These are phyloP conservation scores for Medauroidea extradentata DNA, from an alignment of 1,140 invertebrate species.

Conservation along the genomic window DNA sequence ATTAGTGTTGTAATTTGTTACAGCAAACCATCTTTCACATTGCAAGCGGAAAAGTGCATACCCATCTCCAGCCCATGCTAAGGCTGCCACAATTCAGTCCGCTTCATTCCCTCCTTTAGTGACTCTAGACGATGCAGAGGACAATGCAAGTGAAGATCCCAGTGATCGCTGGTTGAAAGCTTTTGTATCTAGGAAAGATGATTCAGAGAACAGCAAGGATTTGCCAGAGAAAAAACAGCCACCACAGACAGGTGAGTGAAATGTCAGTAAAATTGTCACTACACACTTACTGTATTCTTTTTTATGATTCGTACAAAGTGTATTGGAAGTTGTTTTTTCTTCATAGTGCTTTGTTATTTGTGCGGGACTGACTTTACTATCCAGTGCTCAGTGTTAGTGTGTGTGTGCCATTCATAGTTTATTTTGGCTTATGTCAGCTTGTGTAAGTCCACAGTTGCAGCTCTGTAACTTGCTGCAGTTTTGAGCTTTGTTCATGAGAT, in stretches of 20 bases:
- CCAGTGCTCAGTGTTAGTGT: too few species aligned
- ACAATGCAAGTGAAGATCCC: conserved; percentile 6
- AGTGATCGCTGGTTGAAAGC: conserved; percentile 14
- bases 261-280: too few species aligned
- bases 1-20: conserved; percentile 26
- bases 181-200: conserved; percentile 10
- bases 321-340: too few species aligned
- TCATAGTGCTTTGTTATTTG: too few species aligned
- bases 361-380: too few species aligned
- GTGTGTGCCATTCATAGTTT: too few species aligned
- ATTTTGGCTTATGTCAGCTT: too few species aligned
- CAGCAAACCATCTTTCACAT: conserved; percentile 56
- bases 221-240: conserved; percentile 1
- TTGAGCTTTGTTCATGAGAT: too few species aligned
- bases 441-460: too few species aligned
- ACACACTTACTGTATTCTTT: too few species aligned
- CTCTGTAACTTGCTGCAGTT: too few species aligned
- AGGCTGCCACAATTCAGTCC: conserved; percentile 48
- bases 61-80: conserved; percentile 50
- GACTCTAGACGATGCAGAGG: conserved; percentile 18
- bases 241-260: neutral
- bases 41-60: conserved; percentile 60
- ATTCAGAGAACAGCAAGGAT: conserved; percentile 4
- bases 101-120: conserved; percentile 22
- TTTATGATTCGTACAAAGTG: too few species aligned